Evolutionary conservation across 2,888 invertebrate species (phyloP), one percentile per base, ranked within the genome.

Genomic region (Zhuqinia jingwanae): DNA sequence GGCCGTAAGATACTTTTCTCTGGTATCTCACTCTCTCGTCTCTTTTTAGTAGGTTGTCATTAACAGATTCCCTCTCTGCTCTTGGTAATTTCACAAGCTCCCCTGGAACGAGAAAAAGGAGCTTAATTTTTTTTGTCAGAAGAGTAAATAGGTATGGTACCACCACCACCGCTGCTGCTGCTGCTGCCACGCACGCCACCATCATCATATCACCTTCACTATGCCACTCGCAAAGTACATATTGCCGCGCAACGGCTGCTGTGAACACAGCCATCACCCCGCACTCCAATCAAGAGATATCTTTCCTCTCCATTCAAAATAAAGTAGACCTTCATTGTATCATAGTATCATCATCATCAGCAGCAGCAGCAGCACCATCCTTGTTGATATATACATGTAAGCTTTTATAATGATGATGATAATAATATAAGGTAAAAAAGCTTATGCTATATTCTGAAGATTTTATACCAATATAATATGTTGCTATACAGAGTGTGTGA

Each of bases 51-150:
- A 47, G 78, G 42, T 85, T 85, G 84, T 85, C 84, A 85, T 85
- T 77, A 70, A 73, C 84, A 85, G 70, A 85, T 70, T 68, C 83
- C 25, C 70, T 63, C 50, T 63, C 50, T 75, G 27, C 47, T 58
- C 56, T 42, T 70, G 30, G 70, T 78, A 85, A 78, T 85, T 85
- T 70, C 78, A 78, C 68, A 45, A 77, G 78, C 84, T 70, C 70
- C 78, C 84, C 78, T 75, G 84, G 78, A 84, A 84, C 68, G 77
- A 77, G 75, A 76, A 63, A 83, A 83, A 13, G 76, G 56, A 77
- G 77, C 77, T 84, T 84, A 77, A 77, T 84, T 84, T 84, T 84
- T 84, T 84, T 77, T 84, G 70, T 77, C 68, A 30, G 68, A 70
- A 27, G 47, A 47, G n/a, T 6, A 27, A 15, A 53, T 76, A 56